phyloP scores from a whole-genome alignment of 2,113 vertebrate species.

The Lasiurus cinereus region DNA sequence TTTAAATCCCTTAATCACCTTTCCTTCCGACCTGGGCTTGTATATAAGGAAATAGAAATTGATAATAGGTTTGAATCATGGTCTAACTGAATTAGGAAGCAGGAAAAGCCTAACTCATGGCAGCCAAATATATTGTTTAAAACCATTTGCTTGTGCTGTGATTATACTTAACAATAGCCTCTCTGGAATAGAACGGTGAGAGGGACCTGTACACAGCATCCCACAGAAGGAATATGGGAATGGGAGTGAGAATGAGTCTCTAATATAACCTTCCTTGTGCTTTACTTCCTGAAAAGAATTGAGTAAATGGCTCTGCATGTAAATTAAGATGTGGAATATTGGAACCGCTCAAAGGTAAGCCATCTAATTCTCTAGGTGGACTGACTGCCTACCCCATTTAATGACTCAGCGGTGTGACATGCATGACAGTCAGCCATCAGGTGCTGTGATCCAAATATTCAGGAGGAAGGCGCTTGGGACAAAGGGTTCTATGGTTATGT shows the following conservation, averaged over 20 bases:
- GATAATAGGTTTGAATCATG: slow-evolving; percentile 19
- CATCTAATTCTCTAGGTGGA: background rate
- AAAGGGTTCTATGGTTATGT: background rate
- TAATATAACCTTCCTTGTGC: background rate
- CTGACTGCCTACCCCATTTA: background rate
- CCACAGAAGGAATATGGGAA: background rate
- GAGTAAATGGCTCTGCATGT: background rate
- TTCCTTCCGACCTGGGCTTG: background rate
- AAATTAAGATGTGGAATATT: background rate
- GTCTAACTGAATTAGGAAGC: background rate
- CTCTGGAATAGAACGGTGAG: background rate
- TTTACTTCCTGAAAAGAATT: slow-evolving; percentile 24
- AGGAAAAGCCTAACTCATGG: background rate
- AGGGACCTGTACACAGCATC: background rate
- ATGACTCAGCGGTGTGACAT: slow-evolving; percentile 20
- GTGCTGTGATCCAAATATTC: background rate
- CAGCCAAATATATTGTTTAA: background rate
- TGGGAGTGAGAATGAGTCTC: background rate
- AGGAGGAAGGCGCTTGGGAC: background rate
- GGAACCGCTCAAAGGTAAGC: slow-evolving; percentile 32
- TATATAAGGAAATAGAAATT: slow-evolving; percentile 20
- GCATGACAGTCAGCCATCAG: background rate
- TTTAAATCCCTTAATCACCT: slow-evolving; percentile 23
- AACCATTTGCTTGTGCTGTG: background rate
- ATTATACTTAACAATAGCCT: background rate